Percentiles rank a stretch among this genome's conserved stretches.
Evolutionary conservation across 2,888 invertebrate species (phyloP).

Genomic region (Leuctra nigra): DNA sequence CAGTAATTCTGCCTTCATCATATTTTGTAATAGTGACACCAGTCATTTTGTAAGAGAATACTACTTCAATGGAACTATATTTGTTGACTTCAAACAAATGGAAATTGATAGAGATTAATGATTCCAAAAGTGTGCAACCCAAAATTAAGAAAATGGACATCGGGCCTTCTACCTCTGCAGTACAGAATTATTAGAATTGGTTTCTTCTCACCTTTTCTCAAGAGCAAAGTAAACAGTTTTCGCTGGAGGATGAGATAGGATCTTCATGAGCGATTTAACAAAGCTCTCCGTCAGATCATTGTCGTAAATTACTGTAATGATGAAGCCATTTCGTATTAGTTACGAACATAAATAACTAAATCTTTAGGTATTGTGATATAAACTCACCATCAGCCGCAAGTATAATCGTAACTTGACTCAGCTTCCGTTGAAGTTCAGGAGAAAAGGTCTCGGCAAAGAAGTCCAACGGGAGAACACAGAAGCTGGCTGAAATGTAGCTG

Average conservation of each 20-base stretch:
- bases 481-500: conserved; percentile 49
- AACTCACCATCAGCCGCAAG: conserved; percentile 81
- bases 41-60: neutral
- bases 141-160: too few relatives aligned
- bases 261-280: conserved; percentile 59
- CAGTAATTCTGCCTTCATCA: neutral
- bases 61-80: too few relatives aligned
- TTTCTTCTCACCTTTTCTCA: conserved; percentile 54
- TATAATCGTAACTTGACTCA: conserved; percentile 56
- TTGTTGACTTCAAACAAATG: neutral
- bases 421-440: conserved; percentile 45
- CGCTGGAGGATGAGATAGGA: conserved; percentile 52
- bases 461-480: conserved; percentile 60
- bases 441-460: conserved; percentile 57
- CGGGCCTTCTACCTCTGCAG: too few relatives aligned
- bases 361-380: conserved; percentile 7
- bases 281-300: conserved; percentile 75
- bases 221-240: conserved; percentile 66
- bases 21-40: neutral
- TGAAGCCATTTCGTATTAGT: neutral
- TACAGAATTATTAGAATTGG: too few relatives aligned
- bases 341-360: neutral
- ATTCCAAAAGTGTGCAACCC: too few relatives aligned
- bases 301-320: conserved; percentile 72
- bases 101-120: neutral